A percentile compares a stretch with the other conserved stretches of the same genome.
These are phyloP conservation scores for Pelecanoides urinatrix DNA, from an alignment of 2,113 vertebrate genomes.

Conservation along the genomic window DNA sequence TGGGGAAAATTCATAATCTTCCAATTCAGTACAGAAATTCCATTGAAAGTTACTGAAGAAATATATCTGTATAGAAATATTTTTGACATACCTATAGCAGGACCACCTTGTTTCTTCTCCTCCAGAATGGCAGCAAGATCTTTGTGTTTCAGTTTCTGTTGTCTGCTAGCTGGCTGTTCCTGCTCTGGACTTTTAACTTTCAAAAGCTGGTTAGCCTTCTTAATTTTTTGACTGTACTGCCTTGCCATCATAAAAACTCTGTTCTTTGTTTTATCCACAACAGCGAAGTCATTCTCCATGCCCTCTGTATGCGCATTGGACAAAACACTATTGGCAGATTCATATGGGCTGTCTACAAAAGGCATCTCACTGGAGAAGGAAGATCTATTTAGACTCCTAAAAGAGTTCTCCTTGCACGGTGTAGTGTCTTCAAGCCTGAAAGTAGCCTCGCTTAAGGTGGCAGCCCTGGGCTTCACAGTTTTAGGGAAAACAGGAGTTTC, in stretches of 20 bases:
- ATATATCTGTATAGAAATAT: neutral
- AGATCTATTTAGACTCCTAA: constrained; percentile 72
- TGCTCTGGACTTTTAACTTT: constrained; percentile 90
- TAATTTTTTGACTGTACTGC: constrained; percentile 98
- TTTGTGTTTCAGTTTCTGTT: constrained; percentile 76
- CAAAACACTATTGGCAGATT: constrained; percentile 73
- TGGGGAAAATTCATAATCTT: neutral
- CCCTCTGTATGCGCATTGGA: constrained; percentile 60
- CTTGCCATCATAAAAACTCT: constrained; percentile 95
- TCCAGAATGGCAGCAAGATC: constrained; percentile 94
- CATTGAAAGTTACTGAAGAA: neutral
- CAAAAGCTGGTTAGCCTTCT: constrained; percentile 94
- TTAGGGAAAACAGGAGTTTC: constrained; percentile 78
- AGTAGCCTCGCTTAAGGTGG: constrained; percentile 78
- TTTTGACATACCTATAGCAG: constrained; percentile 87
- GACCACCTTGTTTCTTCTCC: constrained; percentile 96
- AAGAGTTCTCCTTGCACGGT: constrained; percentile 69
- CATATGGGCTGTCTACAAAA: constrained; percentile 75
- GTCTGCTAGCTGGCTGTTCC: constrained; percentile 77
- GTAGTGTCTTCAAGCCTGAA: constrained; percentile 77
- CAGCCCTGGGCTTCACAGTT: constrained; percentile 74
- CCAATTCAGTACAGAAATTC: neutral
- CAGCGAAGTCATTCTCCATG: constrained; percentile 75
- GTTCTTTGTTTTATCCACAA: constrained; percentile 86
- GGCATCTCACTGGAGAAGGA: constrained; percentile 80